phyloP scores from a whole-genome alignment of 2,797 vertebrate species.

The Acipenser ruthenus region DNA sequence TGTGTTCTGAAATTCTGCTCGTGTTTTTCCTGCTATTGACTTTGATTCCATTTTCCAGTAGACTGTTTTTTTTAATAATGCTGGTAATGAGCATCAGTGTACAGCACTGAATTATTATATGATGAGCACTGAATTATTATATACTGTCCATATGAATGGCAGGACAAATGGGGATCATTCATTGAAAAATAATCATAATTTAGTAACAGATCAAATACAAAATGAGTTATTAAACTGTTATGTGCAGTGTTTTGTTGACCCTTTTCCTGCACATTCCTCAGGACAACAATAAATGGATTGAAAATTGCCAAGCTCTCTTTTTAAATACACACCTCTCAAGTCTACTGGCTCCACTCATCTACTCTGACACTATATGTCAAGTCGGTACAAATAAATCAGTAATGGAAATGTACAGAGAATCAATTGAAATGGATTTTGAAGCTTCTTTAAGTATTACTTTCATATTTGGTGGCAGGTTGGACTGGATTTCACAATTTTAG shows the following conservation, averaged over 20 bases:
- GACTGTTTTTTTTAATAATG: constrained; percentile 37
- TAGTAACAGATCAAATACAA: neutral
- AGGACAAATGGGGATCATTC: neutral
- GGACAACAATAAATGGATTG: too few species aligned
- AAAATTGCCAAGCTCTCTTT: too few species aligned
- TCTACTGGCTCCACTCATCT: too few species aligned
- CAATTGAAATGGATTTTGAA: too few species aligned
- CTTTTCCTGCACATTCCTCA: neutral
- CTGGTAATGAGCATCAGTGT: constrained; percentile 24
- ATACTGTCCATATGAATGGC: constrained; percentile 6
- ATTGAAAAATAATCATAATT: neutral
- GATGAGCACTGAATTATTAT: constrained; percentile 26
- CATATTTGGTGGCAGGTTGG: too few species aligned
- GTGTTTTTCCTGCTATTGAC: neutral
- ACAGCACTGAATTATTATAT: constrained; percentile 30
- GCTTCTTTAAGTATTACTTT: too few species aligned
- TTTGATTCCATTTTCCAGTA: constrained; percentile 17
- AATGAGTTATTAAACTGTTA: neutral
- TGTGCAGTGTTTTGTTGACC: neutral
- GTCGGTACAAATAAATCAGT: too few species aligned
- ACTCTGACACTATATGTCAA: too few species aligned
- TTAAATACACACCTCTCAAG: neutral
- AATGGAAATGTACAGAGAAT: too few species aligned
- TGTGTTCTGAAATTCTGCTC: constrained; percentile 1
- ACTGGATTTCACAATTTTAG: too few species aligned